Evolutionary conservation across 2,113 vertebrate species (phyloP), one percentile per base, ranked within the genome.

Genomic region (Bubo scandiacus): DNA sequence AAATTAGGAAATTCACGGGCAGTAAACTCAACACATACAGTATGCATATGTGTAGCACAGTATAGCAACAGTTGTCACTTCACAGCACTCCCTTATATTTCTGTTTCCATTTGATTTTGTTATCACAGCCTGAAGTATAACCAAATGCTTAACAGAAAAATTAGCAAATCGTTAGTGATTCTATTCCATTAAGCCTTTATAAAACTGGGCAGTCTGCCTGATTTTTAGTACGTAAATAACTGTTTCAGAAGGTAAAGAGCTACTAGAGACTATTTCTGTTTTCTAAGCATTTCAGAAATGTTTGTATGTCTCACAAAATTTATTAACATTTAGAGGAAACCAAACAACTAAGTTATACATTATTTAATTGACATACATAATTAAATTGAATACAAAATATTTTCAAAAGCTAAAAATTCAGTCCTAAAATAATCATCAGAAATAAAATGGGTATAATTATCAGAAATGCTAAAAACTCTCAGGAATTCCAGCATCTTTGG

Each of bases 21-120:
- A 58, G 75, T 7, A 34, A 88, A 38, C 45, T 52, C 63, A 15
- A 22, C 25, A n/a, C 1, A 0, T 6, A 29, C 75, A 43, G 15
- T 9, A 47, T 7, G 29, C 2, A 3, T 40, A 9, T 0, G 2
- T 42, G n/a, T 8, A 49, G 17, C 2, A 12, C 1, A 11, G 14
- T 23, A 23, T 0, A 45, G 63, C 54, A 88, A 88, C 51, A 84
- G 42, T 5, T 90, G 25, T 58, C 49, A 58, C 22, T 77, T 42
- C 54, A 17, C 38, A 45, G 32, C 27, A 26, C 12, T 55, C 18
- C 52, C 10, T 66, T 42, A 5, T 27, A 45, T 62, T 88, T 49
- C 55, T 81, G 19, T 49, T 79, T 38, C 72, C 55, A 20, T 72
- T 79, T n/a, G 3, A 57, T 49, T 84, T 61, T 19, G 29, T 54